These are phyloP conservation scores for Corythornis vintsioides DNA, from an alignment of 2,113 vertebrate species.

Conservation along the genomic window DNA sequence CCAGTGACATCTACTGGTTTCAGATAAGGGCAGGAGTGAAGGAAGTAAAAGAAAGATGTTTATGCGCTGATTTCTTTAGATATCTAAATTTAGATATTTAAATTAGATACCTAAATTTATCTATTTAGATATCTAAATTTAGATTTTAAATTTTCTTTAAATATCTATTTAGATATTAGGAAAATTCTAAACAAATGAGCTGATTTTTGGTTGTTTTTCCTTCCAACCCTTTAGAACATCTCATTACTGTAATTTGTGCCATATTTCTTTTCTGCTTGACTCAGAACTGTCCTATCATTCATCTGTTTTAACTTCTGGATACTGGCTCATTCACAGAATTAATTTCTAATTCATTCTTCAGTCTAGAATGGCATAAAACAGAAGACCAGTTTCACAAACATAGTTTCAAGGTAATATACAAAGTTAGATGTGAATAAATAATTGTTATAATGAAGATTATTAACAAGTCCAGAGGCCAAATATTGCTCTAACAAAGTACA, in stretches of 20 bases:
- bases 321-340: not conserved
- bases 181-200: not conserved
- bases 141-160: too few species aligned
- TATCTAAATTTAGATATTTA: too few species aligned
- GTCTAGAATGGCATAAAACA: slow-evolving; percentile 22
- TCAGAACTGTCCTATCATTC: not conserved
- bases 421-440: not conserved
- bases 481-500: not conserved
- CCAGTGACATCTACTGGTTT: slow-evolving; percentile 28
- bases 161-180: too few species aligned
- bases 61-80: not conserved
- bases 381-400: not conserved
- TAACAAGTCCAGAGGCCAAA: not conserved
- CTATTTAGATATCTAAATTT: too few species aligned
- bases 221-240: not conserved
- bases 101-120: too few species aligned
- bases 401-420: not conserved
- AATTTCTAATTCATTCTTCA: slow-evolving; percentile 62
- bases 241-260: not conserved
- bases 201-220: not conserved
- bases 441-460: not conserved
- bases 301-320: not conserved
- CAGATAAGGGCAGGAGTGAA: not conserved
- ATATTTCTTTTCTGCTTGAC: not conserved
- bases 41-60: not conserved